Conservation (phyloP, 2,797 vertebrate species). For the Crax fasciolata region DNA sequence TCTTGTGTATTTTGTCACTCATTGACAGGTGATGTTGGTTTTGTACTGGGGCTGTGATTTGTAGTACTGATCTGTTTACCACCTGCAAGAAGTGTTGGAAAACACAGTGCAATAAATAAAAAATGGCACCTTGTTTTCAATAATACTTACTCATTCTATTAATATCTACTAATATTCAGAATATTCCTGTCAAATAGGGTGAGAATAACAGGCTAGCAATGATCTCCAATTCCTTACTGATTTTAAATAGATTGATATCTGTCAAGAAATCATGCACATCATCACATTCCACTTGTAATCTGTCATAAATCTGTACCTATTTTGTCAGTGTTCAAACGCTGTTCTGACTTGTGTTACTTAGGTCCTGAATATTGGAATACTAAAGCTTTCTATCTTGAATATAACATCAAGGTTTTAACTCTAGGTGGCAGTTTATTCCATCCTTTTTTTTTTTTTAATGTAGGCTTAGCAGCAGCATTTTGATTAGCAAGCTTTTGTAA, state of each 20-base stretch:
- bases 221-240: not conserved
- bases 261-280: not conserved
- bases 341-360: not conserved
- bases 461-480: not conserved
- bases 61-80: not conserved
- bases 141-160: not conserved
- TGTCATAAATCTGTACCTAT: not conserved
- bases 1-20: not conserved
- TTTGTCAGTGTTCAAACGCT: not conserved
- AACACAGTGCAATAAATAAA: not conserved
- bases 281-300: not conserved
- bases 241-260: not conserved
- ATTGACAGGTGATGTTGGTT: not conserved
- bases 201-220: not conserved
- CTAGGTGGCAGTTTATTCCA: conserved; percentile 80
- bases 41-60: not conserved
- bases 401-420: conserved; percentile 59
- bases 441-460: not conserved
- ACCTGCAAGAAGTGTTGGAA: not conserved
- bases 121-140: not conserved
- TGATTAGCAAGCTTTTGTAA: not conserved
- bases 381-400: not conserved
- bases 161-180: not conserved
- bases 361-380: not conserved
- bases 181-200: not conserved